Conservation (phyloP, 2,888 invertebrate species). For the Vanessa cardui region DNA sequence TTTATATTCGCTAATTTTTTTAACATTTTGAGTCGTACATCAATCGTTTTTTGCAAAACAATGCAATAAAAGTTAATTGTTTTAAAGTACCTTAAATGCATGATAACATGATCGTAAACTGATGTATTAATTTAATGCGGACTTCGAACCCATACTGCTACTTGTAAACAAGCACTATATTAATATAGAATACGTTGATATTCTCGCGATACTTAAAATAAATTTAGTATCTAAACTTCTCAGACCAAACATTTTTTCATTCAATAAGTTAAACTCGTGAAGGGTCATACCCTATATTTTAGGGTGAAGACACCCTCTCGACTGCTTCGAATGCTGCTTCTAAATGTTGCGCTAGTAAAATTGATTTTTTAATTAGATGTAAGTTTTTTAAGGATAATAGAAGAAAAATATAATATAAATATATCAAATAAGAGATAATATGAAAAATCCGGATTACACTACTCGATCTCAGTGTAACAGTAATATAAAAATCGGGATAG, state of each 20-base stretch:
- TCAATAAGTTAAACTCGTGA: too few species aligned
- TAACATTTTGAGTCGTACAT: background rate
- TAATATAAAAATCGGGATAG: too few species aligned
- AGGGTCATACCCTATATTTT: too few species aligned
- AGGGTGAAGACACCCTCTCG: too few species aligned
- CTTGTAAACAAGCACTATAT: conserved; percentile 16
- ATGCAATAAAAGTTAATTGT: conserved; percentile 20
- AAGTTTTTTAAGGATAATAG: too few species aligned
- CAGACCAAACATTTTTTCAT: background rate
- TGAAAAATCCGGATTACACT: too few species aligned
- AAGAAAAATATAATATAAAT: too few species aligned
- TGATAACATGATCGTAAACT: conserved; percentile 40
- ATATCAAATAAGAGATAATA: too few species aligned
- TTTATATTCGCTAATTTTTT: background rate
- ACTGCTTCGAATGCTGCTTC: background rate
- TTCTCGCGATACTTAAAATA: background rate
- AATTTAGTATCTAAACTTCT: conserved; percentile 2
- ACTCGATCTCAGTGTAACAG: too few species aligned
- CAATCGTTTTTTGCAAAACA: conserved; percentile 43
- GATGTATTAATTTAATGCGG: conserved; percentile 47
- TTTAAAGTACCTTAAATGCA: conserved; percentile 28
- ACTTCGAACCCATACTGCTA: conserved; percentile 40
- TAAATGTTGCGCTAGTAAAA: too few species aligned
- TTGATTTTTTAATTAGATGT: too few species aligned
- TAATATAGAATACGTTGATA: background rate